Base-by-base conservation (phyloP, 2,888 invertebrate species). In the Parnassius orleans region DNA sequence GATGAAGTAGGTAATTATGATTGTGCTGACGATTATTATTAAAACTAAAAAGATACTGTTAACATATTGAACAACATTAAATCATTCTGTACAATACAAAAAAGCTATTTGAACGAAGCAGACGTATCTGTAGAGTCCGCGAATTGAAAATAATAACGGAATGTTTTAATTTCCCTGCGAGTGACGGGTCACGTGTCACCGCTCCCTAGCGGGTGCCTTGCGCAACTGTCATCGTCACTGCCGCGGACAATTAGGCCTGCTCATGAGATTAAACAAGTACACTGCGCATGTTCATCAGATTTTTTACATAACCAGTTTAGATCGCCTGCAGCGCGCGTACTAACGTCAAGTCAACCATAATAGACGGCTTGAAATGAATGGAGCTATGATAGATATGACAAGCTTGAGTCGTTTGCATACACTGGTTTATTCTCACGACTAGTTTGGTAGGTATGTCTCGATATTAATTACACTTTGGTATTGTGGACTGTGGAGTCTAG, bases 161-260 rank as follows among this genome's bases (percentile, higher is more conserved):
- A 90, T 90, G 89, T 89, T 92, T 90, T 91, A 91, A 92, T 91
- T 91, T 90, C 83, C 79, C 92, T 92, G 92, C 86, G 81, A 84
- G 81, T 92, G 92, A 92, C 92, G 87, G 92, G 92, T 89, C 92
- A 91, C 92, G 92, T 92, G 92, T 70, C 78, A 79, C 71, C 66
- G 70, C 69, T 74, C 74, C 72, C 72, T 58, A 48, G 63, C 60
- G 63, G 59, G 59, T 9, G 60, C 69, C 67, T 66, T 65, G 63
- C 76, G 71, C 70, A 73, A 79, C 88, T 87, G 89, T 87, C 90
- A 88, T 88, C 83, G 73, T 87, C 90, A 89, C 86, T 87, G 84
- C 87, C 75, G 75, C 73, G 86, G 83, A 89, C 90, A 90, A 91
- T 90, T 90, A 90, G 88, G 62, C 84, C 82, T 82, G 86, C 84